phyloP scores from a whole-genome alignment of 2,797 vertebrate genomes.

The Thalassophryne amazonica region DNA sequence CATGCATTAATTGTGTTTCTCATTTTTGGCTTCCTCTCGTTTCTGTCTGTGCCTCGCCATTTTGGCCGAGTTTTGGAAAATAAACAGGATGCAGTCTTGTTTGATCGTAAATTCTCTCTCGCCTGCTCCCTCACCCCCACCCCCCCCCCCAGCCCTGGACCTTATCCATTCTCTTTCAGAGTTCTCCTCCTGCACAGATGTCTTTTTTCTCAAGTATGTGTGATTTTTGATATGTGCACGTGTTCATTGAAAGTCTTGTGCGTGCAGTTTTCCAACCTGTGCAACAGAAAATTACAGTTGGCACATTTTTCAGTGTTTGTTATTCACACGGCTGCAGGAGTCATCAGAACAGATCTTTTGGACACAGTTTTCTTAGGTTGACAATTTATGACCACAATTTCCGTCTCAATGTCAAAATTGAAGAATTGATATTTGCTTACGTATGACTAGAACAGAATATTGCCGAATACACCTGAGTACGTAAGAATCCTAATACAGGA shows the following conservation, averaged over 20 bases:
- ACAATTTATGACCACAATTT: too few relatives aligned
- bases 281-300: too few relatives aligned
- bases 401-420: too few relatives aligned
- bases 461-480: too few relatives aligned
- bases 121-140: conserved; percentile 52
- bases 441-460: too few relatives aligned
- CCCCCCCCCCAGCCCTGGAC: conserved; percentile 53
- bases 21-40: background rate
- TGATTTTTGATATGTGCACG: conserved; percentile 22
- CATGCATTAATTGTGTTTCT: conserved; percentile 32
- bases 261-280: too few relatives aligned
- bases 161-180: conserved; percentile 51
- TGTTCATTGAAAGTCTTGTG: conserved; percentile 19
- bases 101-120: conserved; percentile 75
- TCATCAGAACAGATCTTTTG: too few relatives aligned
- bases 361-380: too few relatives aligned
- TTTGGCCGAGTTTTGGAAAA: conserved; percentile 53
- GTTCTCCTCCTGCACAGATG: conserved; percentile 25
- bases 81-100: conserved; percentile 81
- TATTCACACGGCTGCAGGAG: too few relatives aligned
- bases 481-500: too few relatives aligned
- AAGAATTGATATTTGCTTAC: too few relatives aligned
- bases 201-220: conserved; percentile 6
- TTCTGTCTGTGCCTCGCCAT: conserved; percentile 14
- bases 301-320: too few relatives aligned